Base-by-base conservation (phyloP, 2,888 invertebrate species). In the Hermaeophaga mercurialis region DNA sequence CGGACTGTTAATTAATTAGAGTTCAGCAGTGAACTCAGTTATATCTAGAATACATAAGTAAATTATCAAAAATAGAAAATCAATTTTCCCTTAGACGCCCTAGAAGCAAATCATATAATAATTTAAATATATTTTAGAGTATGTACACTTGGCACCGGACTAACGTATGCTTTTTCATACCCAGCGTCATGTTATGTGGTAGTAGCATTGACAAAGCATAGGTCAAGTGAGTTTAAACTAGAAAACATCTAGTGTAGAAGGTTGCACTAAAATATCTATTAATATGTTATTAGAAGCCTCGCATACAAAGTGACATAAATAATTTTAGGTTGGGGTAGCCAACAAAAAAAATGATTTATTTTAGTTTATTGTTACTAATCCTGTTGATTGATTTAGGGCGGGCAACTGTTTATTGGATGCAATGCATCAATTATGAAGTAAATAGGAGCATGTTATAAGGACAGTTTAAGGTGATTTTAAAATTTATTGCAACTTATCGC, bases 181-280 rank as follows among this genome's bases (percentile, higher is more conserved):
- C 34, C 34, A 49, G 54, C 55, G 52, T 53, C 50, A 54, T 50
- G 58, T 36, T 43, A 41, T 49, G 38, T 56, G n/a, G n/a, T 44
- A 44, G 26, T 52, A 57, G 56, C 58, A 61, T 61, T 61, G 61
- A 60, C 58, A 53, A 52, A 52, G 54, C 55, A 54, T 56, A 59
- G 61, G 61, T 61, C 61, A 61, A 59, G 56, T 48, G 49, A 61
- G 61, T 61, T 61, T 56, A 54, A 50, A 59, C 61, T 56, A 56
- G 54, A 56, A 61, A 61, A 58, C 49, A 58, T 47, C 54, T 50
- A 46, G 47, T n/a, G n/a, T 47, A 50, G 54, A 58, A 58, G 58
- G 58, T 54, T 58, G 43, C 24, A 58, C 46, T 39, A 54, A 54
- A 52, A 52, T 52, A 52, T 52, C 52, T 43, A 52, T 52, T 52